Evolutionary conservation across 2,888 invertebrate genomes (phyloP).

Genomic region (Oxyteleia sp.): DNA sequence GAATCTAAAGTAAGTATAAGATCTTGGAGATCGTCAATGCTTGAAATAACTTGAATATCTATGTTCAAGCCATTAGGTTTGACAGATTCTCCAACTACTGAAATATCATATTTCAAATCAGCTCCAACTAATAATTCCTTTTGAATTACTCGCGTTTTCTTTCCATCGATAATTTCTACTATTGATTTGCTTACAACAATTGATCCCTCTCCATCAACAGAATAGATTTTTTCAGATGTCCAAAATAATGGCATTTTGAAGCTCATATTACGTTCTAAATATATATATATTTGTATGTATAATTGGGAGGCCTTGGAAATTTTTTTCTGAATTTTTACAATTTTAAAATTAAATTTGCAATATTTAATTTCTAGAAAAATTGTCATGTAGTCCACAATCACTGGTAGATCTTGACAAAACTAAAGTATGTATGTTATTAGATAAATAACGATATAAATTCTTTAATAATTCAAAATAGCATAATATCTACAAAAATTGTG

Average conservation of each 20-base stretch:
- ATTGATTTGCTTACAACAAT: conserved; percentile 21
- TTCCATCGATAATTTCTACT: conserved; percentile 16
- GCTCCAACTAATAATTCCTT: conserved; percentile 25
- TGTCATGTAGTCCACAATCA: no score
- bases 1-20: conserved; percentile 4
- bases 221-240: not conserved
- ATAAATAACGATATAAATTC: no score
- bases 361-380: no score
- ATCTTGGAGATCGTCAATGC: conserved; percentile 9
- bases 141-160: not conserved
- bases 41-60: conserved; percentile 1
- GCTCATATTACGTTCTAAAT: not conserved
- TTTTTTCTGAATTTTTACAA: no score
- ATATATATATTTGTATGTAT: no score
- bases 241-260: conserved; percentile 6
- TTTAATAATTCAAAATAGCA: no score
- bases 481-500: no score
- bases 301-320: no score
- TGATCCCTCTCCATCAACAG: not conserved
- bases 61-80: not conserved
- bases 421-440: no score
- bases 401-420: no score
- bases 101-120: conserved; percentile 27
- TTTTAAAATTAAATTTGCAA: no score
- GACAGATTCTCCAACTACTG: conserved; percentile 14